phyloP scores from a whole-genome alignment of 2,888 invertebrate genomes.

The Euphydryas editha region DNA sequence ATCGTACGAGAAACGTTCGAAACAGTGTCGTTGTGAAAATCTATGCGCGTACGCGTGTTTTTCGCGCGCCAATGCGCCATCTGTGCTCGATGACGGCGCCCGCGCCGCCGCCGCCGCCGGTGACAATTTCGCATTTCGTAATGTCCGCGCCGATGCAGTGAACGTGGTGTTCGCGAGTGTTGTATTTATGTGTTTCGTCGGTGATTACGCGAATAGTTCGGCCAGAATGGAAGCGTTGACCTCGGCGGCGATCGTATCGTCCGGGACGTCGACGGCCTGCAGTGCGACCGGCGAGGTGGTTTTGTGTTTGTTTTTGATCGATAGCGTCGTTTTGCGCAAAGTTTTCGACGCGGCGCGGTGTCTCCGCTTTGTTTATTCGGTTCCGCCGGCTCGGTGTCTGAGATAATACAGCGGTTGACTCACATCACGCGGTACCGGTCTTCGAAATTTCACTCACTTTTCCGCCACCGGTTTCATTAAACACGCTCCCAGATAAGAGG shows the following conservation, averaged over 20 bases:
- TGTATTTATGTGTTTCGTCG: slow-evolving; percentile 54
- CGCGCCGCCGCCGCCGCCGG: slow-evolving; percentile 45
- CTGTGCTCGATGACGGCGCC: slow-evolving; percentile 36
- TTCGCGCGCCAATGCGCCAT: slow-evolving; percentile 53
- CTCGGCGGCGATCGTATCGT: slow-evolving; percentile 56
- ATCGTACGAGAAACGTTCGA: slow-evolving; percentile 54
- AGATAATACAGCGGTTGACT: slow-evolving; percentile 59
- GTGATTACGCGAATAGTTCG: slow-evolving; percentile 55
- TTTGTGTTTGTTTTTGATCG: slow-evolving; percentile 71
- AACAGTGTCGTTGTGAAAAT: slow-evolving; percentile 75
- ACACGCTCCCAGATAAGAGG: slow-evolving; percentile 50
- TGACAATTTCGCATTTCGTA: slow-evolving; percentile 70
- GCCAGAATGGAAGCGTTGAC: slow-evolving; percentile 70
- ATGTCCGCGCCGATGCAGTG: slow-evolving; percentile 61
- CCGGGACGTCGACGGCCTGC: slow-evolving; percentile 45
- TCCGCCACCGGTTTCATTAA: slow-evolving; percentile 46
- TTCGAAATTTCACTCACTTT: slow-evolving; percentile 58
- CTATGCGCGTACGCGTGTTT: slow-evolving; percentile 72
- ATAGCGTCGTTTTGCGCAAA: slow-evolving; percentile 46
- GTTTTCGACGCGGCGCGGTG: slow-evolving; percentile 33
- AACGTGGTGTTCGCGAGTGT: slow-evolving; percentile 51
- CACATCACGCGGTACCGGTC: slow-evolving; percentile 57
- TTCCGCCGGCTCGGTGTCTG: slow-evolving; percentile 32
- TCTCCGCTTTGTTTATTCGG: slow-evolving; percentile 48
- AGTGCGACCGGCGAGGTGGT: slow-evolving; percentile 61